These are phyloP conservation scores for Drosophila erecta DNA, from an alignment of 1,140 invertebrate genomes.

Conservation along the genomic window DNA sequence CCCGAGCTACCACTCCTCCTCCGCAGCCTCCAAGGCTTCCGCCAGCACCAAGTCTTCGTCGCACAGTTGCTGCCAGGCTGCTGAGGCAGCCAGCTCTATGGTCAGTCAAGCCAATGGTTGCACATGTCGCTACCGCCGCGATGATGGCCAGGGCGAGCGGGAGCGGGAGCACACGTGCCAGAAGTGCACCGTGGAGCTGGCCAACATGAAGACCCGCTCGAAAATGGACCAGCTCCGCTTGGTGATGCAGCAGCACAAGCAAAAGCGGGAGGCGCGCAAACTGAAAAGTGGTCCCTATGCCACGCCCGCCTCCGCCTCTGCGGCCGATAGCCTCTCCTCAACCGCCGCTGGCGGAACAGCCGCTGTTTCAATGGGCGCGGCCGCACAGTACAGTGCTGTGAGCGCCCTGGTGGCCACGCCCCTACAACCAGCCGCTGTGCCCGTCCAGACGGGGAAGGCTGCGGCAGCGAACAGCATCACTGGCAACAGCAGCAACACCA, in stretches of 20 bases:
- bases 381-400: constrained; percentile 53
- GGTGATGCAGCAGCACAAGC: constrained; percentile 94
- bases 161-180: constrained; percentile 71
- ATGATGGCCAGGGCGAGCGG: constrained; percentile 43
- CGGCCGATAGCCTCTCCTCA: constrained; percentile 1
- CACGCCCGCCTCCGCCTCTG: constrained; percentile 10
- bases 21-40: constrained; percentile 10
- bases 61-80: constrained; percentile 28
- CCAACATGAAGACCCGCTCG: constrained; percentile 92
- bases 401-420: constrained; percentile 51
- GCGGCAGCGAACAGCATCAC: constrained; percentile 10
- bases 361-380: background rate
- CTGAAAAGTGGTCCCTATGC: constrained; percentile 90
- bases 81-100: constrained; percentile 13
- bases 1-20: constrained; percentile 51
- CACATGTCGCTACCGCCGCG: constrained; percentile 72
- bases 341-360: background rate
- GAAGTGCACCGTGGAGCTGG: constrained; percentile 86
- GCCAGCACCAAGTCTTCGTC: constrained; percentile 14
- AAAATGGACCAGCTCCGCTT: constrained; percentile 94
- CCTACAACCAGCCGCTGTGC: constrained; percentile 8
- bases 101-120: constrained; percentile 42
- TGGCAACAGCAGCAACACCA: background rate
- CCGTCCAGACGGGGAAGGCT: constrained; percentile 14
- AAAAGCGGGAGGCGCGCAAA: constrained; percentile 91